Evolutionary conservation across 2,797 vertebrate genomes (phyloP), one percentile per base, ranked within the genome.

Genomic region (Enteromius thamalakanensis): DNA sequence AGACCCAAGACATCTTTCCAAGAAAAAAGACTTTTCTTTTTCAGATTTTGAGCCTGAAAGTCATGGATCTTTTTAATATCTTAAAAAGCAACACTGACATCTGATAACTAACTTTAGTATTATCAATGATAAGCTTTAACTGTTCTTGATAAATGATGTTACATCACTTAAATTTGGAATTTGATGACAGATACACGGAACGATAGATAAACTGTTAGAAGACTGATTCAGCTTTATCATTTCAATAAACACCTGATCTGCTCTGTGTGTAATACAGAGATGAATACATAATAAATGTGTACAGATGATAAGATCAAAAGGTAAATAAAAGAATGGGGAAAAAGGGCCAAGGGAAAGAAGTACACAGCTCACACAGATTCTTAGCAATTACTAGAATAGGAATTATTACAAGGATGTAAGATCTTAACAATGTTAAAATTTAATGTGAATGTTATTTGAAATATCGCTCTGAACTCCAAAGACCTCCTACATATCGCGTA

Each of bases 391-490:
- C 45, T 47, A 76, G 34, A 64, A 55, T 76, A 55, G 37, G 17
- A 68, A 68, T 51, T 17, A 76, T 82, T 45, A 34, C 3, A 69
- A 60, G 23, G 72, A 76, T 10, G 9, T 6, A 55, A 76, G 62
- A 76, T 58, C n/a, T 76, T 68, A 68, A 76, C 64, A 68, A 68
- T n/a, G 17, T n/a, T 82, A 17, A 9, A 55, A 74, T 64, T 32
- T 68, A 45, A 34, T n/a, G 60, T 37, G 23, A 76, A 74, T 68
- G 42, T 67, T 76, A 67, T 34, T 55, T 82, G 45, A 82, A 65
- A 51, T 55, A 76, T 67, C 23, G 3, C 62, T 76, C 47, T 82
- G 80, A 82, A 76, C 71, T 64, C 71, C 8, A 19, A 64, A 74
- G 70, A 74, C 23, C 80, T 82, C 60, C 60, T 29, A 37, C 70